Evolutionary conservation across 2,113 vertebrate genomes (phyloP), one percentile per base, ranked within the genome.

Genomic region (Dipodomys merriami): DNA sequence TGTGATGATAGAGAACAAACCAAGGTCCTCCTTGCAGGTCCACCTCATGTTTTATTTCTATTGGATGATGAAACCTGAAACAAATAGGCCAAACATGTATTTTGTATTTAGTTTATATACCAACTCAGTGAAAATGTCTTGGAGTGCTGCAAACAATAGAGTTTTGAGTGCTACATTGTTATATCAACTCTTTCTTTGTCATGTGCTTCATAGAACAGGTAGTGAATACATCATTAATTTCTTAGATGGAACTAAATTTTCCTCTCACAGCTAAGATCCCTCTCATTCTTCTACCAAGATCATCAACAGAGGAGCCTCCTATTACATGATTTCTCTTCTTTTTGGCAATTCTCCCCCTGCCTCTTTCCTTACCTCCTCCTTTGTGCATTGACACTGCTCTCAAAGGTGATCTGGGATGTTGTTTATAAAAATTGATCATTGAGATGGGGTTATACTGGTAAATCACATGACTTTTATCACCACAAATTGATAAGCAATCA

Each of bases 51-150:
- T 82, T 68, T 80, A 83, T 78, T 73, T 95, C 35, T 44, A 29
- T 33, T 93, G 82, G n/a, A 64, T 20, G 73, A 33, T 80, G 30
- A 27, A 89, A 73, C 16, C 68, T 7, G 73, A 78, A 86, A 92
- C 35, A 92, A 95, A 84, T 35, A 90, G 46, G 57, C 9, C 39
- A 87, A 68, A 81, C 15, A 80, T 74, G 60, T 44, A 86, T 49
- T 80, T 86, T 89, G 22, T 33, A 96, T 84, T 49, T 91, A 87
- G 84, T 49, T 49, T 49, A 94, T 57, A 35, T 39, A 87, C 30
- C n/a, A 95, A 65, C 22, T 20, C 67, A 71, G 13, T 82, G 65
- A 33, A 95, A 95, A 91, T 19, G 2, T 35, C 73, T 0, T 91
- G n/a, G 6, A 60, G n/a, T 57, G 9, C 10, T 83, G 5, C n/a